These are phyloP conservation scores for Thermophis baileyi DNA, from an alignment of 2,113 vertebrate genomes.

Conservation along the genomic window DNA sequence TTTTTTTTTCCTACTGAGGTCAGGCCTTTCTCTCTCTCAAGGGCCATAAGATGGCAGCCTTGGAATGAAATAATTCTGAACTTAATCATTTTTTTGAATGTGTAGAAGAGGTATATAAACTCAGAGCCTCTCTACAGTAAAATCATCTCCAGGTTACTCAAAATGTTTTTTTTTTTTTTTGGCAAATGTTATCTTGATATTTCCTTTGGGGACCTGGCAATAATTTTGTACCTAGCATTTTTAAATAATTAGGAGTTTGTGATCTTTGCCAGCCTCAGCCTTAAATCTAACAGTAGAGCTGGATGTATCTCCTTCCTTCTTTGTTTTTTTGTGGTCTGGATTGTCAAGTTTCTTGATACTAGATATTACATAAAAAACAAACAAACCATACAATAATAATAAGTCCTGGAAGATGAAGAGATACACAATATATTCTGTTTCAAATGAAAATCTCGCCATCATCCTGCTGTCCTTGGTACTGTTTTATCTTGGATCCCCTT, in stretches of 20 bases:
- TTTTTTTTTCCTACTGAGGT: not conserved
- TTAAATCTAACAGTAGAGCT: not conserved
- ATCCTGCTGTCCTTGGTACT: slow-evolving; percentile 63
- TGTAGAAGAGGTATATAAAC: not conserved
- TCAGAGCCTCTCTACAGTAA: not conserved
- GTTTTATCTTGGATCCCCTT: slow-evolving; percentile 60
- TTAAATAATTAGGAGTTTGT: not conserved
- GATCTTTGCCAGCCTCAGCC: not conserved
- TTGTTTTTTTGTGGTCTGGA: slow-evolving; percentile 38
- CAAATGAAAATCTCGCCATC: slow-evolving; percentile 70
- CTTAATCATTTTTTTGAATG: not conserved
- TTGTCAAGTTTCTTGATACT: slow-evolving; percentile 70
- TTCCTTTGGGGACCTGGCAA: not conserved
- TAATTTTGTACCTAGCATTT: not conserved
- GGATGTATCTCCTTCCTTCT: not conserved
- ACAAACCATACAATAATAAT: not conserved
- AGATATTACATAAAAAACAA: slow-evolving; percentile 64
- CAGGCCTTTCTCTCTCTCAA: not conserved
- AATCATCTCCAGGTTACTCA: not conserved
- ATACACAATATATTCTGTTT: slow-evolving; percentile 72
- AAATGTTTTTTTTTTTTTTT: not conserved
- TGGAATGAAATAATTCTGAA: not conserved
- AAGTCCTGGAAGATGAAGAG: slow-evolving; percentile 54
- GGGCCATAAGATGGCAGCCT: not conserved
- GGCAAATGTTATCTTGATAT: not conserved